Evolutionary conservation across 2,888 invertebrate species (phyloP), one percentile per base, ranked within the genome.

Genomic region (Lacanobia oleracea): DNA sequence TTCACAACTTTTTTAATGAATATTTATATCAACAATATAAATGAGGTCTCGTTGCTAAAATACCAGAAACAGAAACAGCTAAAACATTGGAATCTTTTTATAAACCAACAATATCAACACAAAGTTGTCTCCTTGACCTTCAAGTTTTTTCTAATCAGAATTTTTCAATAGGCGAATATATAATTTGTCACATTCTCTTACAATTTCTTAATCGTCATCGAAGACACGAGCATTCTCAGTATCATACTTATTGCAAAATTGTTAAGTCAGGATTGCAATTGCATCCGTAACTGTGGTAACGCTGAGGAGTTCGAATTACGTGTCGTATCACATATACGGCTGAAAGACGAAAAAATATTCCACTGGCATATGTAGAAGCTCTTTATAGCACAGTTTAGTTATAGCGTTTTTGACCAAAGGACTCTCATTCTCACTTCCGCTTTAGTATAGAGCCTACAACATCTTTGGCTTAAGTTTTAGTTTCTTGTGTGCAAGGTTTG

Each of bases 301-400:
- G 1, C 95, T 99, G 40, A 97, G 98, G 78, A 99, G 99, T 0
- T 98, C 99, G 57, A 99, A 99, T 70, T 99, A 98, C 95, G 98
- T 99, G 37, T 98, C 98, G 0, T 99, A 99, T 93, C 97, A 98
- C 72, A 98, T 99, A 62, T 99, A 99, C 93, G 98, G 98, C 88
- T 98, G 98, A 98, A 98, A 98, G 92, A 98, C 91, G 97, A 98
- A 6, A 18, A 18, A 14, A 5, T 43, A 14, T 43, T 48, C 18
- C 6, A 18, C 48, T 48, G 18, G 18, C 6, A 18, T 48, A 48
- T 27, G 27, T 27, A 27, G n/a, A n/a, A n/a, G n/a, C n/a, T n/a
- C n/a, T n/a, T 40, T 5, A 40, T 33, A 33, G 33, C 33, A 2
- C 40, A 10, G 40, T 10, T 40, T 0, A 40, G 12, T 40, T 9